A percentile compares a stretch with the other conserved stretches of the same genome.
Evolutionary conservation across 2,888 invertebrate genomes (phyloP).

Genomic region (Cosmia pyralina): DNA sequence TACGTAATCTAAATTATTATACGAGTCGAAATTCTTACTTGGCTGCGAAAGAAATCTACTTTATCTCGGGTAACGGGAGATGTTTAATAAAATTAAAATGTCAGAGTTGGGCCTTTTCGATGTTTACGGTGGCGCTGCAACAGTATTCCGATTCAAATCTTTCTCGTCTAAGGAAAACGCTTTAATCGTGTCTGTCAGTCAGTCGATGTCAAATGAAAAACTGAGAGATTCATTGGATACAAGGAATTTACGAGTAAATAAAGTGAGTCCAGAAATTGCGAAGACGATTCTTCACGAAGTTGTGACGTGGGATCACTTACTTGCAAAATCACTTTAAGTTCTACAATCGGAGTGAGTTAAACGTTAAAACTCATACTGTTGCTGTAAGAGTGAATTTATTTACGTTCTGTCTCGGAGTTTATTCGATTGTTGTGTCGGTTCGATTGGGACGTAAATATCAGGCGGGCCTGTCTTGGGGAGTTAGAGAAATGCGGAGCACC

Average conservation of each 20-base stretch:
- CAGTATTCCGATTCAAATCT: conserved; percentile 85
- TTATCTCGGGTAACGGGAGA: conserved; percentile 86
- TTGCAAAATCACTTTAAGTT: conserved; percentile 67
- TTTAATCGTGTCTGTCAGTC: conserved; percentile 71
- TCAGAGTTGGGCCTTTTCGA: conserved; percentile 81
- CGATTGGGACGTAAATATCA: conserved; percentile 61
- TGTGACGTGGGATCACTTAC: conserved; percentile 67
- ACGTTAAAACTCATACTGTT: conserved; percentile 46
- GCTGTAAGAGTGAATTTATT: conserved; percentile 58
- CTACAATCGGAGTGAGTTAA: conserved; percentile 48
- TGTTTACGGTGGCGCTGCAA: conserved; percentile 83
- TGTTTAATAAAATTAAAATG: conserved; percentile 89
- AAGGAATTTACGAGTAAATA: conserved; percentile 63
- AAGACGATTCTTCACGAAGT: conserved; percentile 66
- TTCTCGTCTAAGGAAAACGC: conserved; percentile 73
- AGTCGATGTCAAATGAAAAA: conserved; percentile 66
- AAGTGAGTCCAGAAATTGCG: conserved; percentile 66
- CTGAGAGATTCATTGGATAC: conserved; percentile 63
- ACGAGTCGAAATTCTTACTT: conserved; percentile 89
- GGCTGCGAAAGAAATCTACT: conserved; percentile 89
- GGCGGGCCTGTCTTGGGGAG: conserved; percentile 57
- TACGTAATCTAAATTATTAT: conserved; percentile 90
- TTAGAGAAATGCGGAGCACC: conserved; percentile 56
- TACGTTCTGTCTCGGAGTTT: conserved; percentile 61
- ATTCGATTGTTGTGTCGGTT: conserved; percentile 63